Evolutionary conservation across 2,797 vertebrate species (phyloP).

Genomic region (Graptemys geographica): DNA sequence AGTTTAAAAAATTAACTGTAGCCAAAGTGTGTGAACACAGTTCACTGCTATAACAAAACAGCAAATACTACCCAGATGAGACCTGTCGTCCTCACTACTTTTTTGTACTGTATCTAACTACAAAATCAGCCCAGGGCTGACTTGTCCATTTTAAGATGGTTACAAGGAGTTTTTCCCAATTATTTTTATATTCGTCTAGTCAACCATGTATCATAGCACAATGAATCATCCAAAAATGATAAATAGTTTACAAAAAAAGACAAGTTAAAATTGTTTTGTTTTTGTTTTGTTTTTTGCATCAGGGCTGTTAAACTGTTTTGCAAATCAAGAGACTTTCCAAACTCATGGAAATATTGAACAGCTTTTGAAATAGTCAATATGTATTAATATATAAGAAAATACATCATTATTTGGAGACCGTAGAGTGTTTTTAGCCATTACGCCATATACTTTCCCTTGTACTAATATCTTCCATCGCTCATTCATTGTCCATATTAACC

Average conservation of each 20-base stretch:
- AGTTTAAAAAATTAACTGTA: not conserved
- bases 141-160: not conserved
- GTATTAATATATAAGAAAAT: not conserved
- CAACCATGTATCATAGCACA: not conserved
- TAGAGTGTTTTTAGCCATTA: not conserved
- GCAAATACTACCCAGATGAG: not conserved
- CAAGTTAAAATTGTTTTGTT: not conserved
- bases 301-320: not conserved
- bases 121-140: not conserved
- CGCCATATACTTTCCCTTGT: not conserved
- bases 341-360: not conserved
- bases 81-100: not conserved
- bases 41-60: conserved; percentile 15
- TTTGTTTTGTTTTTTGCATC: not conserved
- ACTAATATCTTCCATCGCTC: not conserved
- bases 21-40: not conserved
- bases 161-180: not conserved
- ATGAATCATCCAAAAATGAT: not conserved
- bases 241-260: not conserved
- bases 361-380: not conserved
- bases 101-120: not conserved
- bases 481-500: not conserved
- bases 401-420: rapidly evolving
- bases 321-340: not conserved
- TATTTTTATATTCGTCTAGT: not conserved